Base-by-base conservation (phyloP, 2,797 vertebrate genomes). In the Platalea minor region DNA sequence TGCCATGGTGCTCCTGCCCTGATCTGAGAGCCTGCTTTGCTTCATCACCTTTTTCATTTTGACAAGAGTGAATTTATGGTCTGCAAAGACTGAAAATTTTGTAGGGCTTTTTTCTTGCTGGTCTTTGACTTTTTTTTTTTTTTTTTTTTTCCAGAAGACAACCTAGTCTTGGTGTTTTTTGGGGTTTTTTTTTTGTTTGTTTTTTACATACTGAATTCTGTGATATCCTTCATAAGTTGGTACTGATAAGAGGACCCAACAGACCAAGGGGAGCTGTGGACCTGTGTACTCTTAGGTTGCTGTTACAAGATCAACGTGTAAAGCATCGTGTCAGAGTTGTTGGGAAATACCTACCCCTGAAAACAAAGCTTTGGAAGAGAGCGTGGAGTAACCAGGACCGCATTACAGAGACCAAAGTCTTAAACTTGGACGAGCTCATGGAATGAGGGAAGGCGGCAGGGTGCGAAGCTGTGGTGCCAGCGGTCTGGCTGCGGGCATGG, bases 401-500 rank as follows among this genome's bases (percentile, higher is more conserved):
- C 3, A 1, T 19, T 65, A 15, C 31, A 24, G 64, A n/a, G 15
- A 21, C 41, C 10, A 1, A 5, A 24, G 33, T 11, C 31, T 33
- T 21, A 5, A n/a, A 10, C 26, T 5, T 21, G 46, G 35, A 5
- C 3, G 10, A 28, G 31, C 41, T 35, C 3, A 3, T 16, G 51
- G 28, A 13, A 13, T 8, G 28, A 31, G 59, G 37, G 51, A 7
- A 33, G 19, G 56, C 7, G 28, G 24, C 5, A 8, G 50, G 24
- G 25, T 4, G 57, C 0, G 3, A 10, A 35, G 33, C 57, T 20
- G 63, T 0, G 9, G 17, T 79, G 29, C 28, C 23, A 10, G 43
- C 3, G 2, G 17, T 31, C 43, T 23, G 39, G 29, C 20, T 18
- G 2, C 0, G 0, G 56, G n/a, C 16, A 6, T 4, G 13, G 28